Evolutionary conservation across 2,113 vertebrate genomes (phyloP).

Genomic region (Hemiscyllium ocellatum): DNA sequence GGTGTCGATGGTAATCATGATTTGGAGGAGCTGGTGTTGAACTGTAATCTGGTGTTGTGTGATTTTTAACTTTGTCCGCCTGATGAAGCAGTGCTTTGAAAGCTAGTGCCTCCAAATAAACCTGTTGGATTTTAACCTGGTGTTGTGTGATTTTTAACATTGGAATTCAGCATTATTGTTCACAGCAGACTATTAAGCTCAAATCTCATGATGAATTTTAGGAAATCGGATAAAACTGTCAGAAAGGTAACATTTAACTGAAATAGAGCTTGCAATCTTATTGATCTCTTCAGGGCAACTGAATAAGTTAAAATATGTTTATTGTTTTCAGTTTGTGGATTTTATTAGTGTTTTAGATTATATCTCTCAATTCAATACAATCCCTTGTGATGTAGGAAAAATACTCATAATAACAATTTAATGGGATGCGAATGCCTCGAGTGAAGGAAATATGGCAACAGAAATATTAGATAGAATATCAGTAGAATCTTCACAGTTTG

Average conservation of each 20-base stretch:
- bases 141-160: neutral
- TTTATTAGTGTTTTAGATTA: neutral
- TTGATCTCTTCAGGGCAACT: neutral
- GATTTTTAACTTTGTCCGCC: too few species aligned
- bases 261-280: neutral
- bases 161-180: neutral
- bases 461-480: neutral
- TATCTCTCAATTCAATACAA: neutral
- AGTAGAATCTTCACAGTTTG: too few species aligned
- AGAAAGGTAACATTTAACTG: neutral
- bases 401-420: neutral
- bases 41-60: too few species aligned
- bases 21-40: too few species aligned
- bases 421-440: neutral
- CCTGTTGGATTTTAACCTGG: too few species aligned
- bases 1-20: too few species aligned
- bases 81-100: too few species aligned
- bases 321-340: neutral
- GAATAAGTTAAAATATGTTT: neutral
- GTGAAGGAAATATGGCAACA: neutral
- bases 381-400: neutral
- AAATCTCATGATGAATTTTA: neutral
- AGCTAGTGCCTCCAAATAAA: too few species aligned
- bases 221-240: neutral
- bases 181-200: neutral